phyloP scores from a whole-genome alignment of 1,140 invertebrate genomes.

The Anastrepha obliqua region DNA sequence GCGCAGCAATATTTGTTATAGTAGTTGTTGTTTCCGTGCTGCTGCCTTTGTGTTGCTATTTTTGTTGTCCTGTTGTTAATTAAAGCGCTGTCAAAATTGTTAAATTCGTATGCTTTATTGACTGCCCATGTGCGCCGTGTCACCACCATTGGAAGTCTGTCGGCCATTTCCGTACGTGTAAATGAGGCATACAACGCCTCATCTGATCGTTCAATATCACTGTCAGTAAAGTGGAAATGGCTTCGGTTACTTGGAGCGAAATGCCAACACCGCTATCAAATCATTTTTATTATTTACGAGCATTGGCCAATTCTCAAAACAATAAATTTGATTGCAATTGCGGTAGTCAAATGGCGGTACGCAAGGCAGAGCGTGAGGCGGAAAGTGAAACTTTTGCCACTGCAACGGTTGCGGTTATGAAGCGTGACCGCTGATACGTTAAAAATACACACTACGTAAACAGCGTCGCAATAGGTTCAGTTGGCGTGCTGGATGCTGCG shows the following conservation, averaged over 20 bases:
- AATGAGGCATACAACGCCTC: constrained; percentile 47
- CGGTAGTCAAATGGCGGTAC: no score
- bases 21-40: background rate
- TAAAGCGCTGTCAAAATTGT: constrained; percentile 45
- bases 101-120: constrained; percentile 25
- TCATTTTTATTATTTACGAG: constrained; percentile 37
- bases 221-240: constrained; percentile 43
- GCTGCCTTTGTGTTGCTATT: constrained; percentile 3
- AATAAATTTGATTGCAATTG: constrained; percentile 36
- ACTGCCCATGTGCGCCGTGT: background rate
- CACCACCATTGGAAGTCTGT: background rate
- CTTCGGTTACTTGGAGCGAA: background rate
- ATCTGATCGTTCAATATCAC: constrained; percentile 29
- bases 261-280: background rate
- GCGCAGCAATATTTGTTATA: background rate
- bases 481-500: no score
- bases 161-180: constrained; percentile 25
- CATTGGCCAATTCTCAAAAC: constrained; percentile 32
- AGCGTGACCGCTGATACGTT: background rate
- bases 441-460: background rate
- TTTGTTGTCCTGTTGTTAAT: constrained; percentile 6
- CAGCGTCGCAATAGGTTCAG: background rate
- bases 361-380: background rate
- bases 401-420: constrained; percentile 11
- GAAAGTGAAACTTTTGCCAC: background rate